phyloP scores from a whole-genome alignment of 1,140 invertebrate species.

The Cyclina sinensis region DNA sequence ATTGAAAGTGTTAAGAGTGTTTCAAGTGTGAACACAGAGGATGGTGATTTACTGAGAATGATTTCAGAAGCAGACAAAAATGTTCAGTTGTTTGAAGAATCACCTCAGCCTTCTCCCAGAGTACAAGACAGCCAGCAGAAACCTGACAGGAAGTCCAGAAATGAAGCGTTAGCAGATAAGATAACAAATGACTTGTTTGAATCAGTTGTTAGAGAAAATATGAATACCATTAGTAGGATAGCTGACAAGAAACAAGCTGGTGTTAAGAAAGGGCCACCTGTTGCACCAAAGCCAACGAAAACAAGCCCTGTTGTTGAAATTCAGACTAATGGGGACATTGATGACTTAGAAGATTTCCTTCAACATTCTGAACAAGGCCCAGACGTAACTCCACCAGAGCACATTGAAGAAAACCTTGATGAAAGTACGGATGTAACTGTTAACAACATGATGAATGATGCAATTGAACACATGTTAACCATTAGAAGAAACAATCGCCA shows the following conservation, averaged over 20 bases:
- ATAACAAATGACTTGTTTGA: slow-evolving; percentile 79
- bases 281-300: slow-evolving; percentile 71
- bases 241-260: slow-evolving; percentile 55
- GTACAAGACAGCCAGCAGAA: neutral
- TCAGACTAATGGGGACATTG: slow-evolving; percentile 61
- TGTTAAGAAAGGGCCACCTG: slow-evolving; percentile 67
- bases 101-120: slow-evolving; percentile 24
- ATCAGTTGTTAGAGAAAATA: slow-evolving; percentile 76
- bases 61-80: slow-evolving; percentile 74
- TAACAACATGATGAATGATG: slow-evolving; percentile 80
- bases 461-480: slow-evolving; percentile 80
- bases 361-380: slow-evolving; percentile 26
- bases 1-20: slow-evolving; percentile 69
- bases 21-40: slow-evolving; percentile 72
- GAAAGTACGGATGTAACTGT: slow-evolving; percentile 70
- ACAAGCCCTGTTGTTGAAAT: slow-evolving; percentile 1
- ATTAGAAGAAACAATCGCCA: slow-evolving; percentile 39
- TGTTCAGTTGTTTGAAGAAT: slow-evolving; percentile 74
- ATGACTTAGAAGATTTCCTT: slow-evolving; percentile 50
- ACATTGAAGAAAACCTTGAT: slow-evolving; percentile 56
- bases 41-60: slow-evolving; percentile 71
- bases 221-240: slow-evolving; percentile 75
- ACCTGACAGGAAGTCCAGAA: neutral
- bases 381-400: slow-evolving; percentile 46
- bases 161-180: slow-evolving; percentile 71